Evolutionary conservation across 2,888 invertebrate species (phyloP).

Genomic region (Hyppa rectilinea): DNA sequence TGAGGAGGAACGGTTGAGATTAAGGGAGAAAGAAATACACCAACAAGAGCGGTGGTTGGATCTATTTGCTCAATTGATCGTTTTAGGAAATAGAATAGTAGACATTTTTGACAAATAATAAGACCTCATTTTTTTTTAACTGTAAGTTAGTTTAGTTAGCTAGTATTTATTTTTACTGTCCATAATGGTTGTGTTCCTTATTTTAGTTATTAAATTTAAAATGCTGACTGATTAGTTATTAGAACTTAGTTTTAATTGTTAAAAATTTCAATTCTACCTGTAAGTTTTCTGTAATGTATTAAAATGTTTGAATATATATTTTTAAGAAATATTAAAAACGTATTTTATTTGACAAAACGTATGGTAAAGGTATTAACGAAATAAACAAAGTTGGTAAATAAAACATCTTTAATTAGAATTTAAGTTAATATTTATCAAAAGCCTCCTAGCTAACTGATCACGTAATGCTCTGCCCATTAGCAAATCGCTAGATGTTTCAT

Average conservation of each 20-base stretch:
- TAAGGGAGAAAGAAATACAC: background rate
- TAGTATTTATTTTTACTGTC: no score
- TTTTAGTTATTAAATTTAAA: background rate
- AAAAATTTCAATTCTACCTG: background rate
- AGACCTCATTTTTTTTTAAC: no score
- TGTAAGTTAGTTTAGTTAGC: no score
- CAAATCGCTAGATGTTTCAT: background rate
- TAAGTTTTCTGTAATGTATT: background rate
- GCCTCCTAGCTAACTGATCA: slow-evolving; percentile 1
- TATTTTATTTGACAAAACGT: no score
- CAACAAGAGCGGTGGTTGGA: slow-evolving; percentile 6
- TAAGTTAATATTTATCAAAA: background rate
- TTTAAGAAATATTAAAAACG: no score
- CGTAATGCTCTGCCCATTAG: background rate
- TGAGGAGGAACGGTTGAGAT: slow-evolving; percentile 1
- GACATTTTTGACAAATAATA: background rate
- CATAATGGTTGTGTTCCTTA: background rate
- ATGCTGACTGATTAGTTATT: background rate
- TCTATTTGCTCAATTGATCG: background rate
- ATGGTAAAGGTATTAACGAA: no score
- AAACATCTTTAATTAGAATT: background rate
- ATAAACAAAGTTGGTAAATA: slow-evolving; percentile 1
- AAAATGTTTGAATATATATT: no score
- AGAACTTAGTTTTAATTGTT: background rate
- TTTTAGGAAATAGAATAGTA: background rate